Conservation (phyloP, 2,888 invertebrate genomes). For the Drosophila suboccidentalis region DNA sequence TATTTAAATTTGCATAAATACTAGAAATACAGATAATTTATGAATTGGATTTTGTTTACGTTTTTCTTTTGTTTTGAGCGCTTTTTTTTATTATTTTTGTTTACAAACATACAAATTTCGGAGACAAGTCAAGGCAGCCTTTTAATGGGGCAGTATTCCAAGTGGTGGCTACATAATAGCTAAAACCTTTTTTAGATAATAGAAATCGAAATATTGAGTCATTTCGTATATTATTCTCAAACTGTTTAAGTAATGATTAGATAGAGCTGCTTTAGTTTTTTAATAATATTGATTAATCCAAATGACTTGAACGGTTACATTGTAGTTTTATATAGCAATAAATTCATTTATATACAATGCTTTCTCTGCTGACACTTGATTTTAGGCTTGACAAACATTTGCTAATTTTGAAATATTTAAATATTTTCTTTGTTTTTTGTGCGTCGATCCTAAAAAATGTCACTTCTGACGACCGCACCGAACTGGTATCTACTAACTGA, state of each 20-base stretch:
- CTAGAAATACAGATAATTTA: constrained; percentile 8
- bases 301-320: no score
- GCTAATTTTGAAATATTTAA: background rate
- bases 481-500: constrained; percentile 35
- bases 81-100: constrained; percentile 32
- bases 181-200: background rate
- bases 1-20: constrained; percentile 25
- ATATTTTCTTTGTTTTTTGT: background rate
- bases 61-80: constrained; percentile 16
- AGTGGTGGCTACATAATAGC: background rate
- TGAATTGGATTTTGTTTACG: constrained; percentile 19
- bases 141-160: constrained; percentile 14
- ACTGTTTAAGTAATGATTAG: background rate
- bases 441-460: constrained; percentile 6
- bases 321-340: background rate
- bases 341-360: background rate
- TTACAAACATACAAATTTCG: constrained; percentile 25
- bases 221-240: background rate
- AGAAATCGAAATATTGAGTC: background rate
- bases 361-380: background rate
- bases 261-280: background rate
- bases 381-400: background rate
- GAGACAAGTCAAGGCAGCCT: constrained; percentile 1
- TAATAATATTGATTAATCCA: background rate
- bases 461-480: constrained; percentile 10